Conservation (phyloP, 2,113 vertebrate species). For the Beaufortia kweichowensis region DNA sequence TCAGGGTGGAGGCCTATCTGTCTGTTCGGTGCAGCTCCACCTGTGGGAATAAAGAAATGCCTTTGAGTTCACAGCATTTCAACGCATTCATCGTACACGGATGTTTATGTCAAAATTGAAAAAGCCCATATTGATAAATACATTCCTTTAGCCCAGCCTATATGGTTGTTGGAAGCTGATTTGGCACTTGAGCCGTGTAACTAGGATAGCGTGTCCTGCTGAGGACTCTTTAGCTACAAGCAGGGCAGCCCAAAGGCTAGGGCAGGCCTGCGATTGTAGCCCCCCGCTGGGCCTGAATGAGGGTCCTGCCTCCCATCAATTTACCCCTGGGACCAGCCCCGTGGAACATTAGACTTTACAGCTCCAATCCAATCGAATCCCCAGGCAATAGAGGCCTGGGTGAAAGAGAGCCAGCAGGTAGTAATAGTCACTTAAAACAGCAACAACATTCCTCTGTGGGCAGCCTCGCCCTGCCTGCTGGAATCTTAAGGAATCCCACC, state of each 20-base stretch:
- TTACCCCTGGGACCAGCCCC: constrained; percentile 68
- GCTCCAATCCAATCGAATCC: constrained; percentile 80
- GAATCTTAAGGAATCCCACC: constrained; percentile 62
- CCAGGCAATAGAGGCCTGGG: constrained; percentile 78
- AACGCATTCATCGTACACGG: background rate
- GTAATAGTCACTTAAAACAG: constrained; percentile 79
- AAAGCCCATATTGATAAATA: background rate
- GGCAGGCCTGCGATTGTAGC: constrained; percentile 80
- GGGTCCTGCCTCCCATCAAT: constrained; percentile 76
- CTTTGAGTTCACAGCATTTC: background rate
- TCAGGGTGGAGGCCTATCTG: constrained; percentile 1
- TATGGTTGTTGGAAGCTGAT: constrained; percentile 16
- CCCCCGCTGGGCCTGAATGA: constrained; percentile 74
- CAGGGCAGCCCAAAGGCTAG: constrained; percentile 77
- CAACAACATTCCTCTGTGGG: constrained; percentile 76
- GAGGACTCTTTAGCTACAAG: constrained; percentile 70
- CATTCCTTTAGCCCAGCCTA: background rate
- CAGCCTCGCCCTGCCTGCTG: constrained; percentile 59
- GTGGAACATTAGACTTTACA: constrained; percentile 74
- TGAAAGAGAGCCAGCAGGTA: constrained; percentile 78
- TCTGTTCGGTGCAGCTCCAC: background rate
- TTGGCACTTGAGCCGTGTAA: constrained; percentile 67
- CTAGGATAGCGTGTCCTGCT: constrained; percentile 71
- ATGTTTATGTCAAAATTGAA: background rate
- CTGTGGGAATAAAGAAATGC: constrained; percentile 18